Conservation (phyloP, 2,797 vertebrate species). For the Neosilurus hyrtlii region DNA sequence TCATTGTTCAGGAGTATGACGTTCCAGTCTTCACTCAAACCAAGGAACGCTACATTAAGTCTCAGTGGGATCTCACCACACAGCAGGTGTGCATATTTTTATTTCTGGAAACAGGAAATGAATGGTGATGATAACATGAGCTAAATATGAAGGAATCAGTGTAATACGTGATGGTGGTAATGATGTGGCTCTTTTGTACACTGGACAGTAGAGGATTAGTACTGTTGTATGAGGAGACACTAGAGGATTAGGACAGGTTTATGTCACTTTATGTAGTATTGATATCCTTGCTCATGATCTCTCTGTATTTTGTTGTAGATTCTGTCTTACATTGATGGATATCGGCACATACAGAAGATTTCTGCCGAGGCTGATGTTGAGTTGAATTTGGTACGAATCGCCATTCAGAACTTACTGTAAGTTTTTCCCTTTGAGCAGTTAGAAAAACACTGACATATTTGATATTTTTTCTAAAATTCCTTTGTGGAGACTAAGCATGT, state of each 20-base stretch:
- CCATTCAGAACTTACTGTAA: slow-evolving; percentile 95
- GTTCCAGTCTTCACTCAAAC: slow-evolving; percentile 94
- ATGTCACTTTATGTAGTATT: not conserved
- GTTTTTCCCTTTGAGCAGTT: slow-evolving; percentile 64
- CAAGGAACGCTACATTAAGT: slow-evolving; percentile 91
- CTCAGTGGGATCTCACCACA: slow-evolving; percentile 97
- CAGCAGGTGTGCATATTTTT: slow-evolving; percentile 80
- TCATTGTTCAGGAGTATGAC: slow-evolving; percentile 94
- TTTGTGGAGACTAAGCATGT: not conserved
- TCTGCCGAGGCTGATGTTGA: slow-evolving; percentile 95
- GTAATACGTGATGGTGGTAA: not conserved
- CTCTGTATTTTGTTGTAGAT: slow-evolving; percentile 75
- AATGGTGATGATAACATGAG: not conserved
- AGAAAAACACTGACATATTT: not conserved
- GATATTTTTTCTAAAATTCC: slow-evolving; percentile 6
- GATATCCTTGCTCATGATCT: not conserved
- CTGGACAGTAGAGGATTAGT: too few relatives aligned
- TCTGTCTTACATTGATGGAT: slow-evolving; percentile 92
- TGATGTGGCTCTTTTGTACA: not conserved
- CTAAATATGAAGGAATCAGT: not conserved
- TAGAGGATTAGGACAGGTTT: not conserved
- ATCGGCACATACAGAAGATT: slow-evolving; percentile 96
- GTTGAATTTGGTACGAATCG: slow-evolving; percentile 95
- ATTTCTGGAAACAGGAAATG: not conserved
- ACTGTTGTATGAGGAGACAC: too few relatives aligned